Evolutionary conservation across 2,888 invertebrate genomes (phyloP).

Genomic region (Sacculina carcini): DNA sequence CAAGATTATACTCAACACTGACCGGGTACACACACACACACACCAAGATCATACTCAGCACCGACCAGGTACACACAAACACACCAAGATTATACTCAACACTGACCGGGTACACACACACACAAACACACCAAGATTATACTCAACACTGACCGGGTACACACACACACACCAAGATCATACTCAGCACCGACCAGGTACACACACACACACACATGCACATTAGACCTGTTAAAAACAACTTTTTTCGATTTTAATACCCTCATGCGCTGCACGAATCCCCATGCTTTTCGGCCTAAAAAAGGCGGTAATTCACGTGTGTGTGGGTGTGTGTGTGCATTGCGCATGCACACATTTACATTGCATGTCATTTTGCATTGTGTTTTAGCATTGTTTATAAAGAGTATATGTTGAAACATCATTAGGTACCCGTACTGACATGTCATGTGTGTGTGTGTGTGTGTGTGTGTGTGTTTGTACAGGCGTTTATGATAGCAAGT

Average conservation of each 20-base stretch:
- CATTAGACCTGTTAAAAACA: slow-evolving; percentile 7
- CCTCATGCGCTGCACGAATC: not conserved
- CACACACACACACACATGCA: slow-evolving; percentile 42
- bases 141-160: slow-evolving; percentile 66
- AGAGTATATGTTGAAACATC: too few species aligned
- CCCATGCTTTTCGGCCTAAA: not conserved
- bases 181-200: too few species aligned
- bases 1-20: too few species aligned
- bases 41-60: slow-evolving; percentile 75
- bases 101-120: slow-evolving; percentile 27
- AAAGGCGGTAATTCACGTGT: too few species aligned
- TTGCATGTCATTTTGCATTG: too few species aligned
- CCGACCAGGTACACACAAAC: slow-evolving; percentile 40
- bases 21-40: slow-evolving; percentile 35
- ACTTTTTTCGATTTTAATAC: slow-evolving; percentile 11
- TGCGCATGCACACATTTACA: too few species aligned
- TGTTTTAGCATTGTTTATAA: too few species aligned
- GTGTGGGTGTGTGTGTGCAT: too few species aligned
- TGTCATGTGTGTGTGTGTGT: not conserved
- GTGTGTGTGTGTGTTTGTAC: slow-evolving; percentile 15
- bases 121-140: slow-evolving; percentile 66
- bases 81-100: too few species aligned
- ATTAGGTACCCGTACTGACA: too few species aligned
- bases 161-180: too few species aligned
- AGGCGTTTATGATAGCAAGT: slow-evolving; percentile 80